Conservation (phyloP, 2,113 vertebrate species). For the Osmerus eperlanus region DNA sequence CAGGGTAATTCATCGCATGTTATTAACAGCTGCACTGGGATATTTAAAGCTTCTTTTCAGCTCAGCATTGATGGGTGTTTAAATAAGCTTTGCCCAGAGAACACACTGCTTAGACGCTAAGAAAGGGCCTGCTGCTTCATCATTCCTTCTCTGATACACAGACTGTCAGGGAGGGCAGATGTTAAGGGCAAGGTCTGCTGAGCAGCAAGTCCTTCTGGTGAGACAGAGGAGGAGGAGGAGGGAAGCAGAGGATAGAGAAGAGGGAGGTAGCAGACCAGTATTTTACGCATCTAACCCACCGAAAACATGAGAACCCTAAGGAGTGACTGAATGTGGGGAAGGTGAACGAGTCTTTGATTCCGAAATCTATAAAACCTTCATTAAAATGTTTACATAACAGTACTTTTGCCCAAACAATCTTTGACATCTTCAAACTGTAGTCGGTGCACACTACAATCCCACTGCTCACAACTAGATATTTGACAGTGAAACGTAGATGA, state of each 20-base stretch:
- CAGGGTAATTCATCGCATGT: conserved; percentile 38
- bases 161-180: no score
- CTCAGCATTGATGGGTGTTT: conserved; percentile 33
- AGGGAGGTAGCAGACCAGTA: no score
- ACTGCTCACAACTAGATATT: background rate
- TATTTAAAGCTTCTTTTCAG: conserved; percentile 57
- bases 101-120: conserved; percentile 7
- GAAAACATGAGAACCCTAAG: no score
- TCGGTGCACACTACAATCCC: background rate
- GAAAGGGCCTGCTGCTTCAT: conserved; percentile 26
- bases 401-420: background rate
- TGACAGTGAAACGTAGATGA: no score
- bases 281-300: no score
- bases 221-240: background rate
- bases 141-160: conserved; percentile 18
- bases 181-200: conserved; percentile 33
- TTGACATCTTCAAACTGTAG: background rate
- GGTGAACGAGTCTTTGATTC: no score
- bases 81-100: conserved; percentile 39
- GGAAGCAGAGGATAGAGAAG: background rate
- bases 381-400: background rate
- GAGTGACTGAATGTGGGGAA: no score
- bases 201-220: conserved; percentile 48
- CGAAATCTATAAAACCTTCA: no score
- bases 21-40: conserved; percentile 44